Percentiles rank a stretch among this genome's conserved stretches.
These are phyloP conservation scores for Diaperis boleti DNA, from an alignment of 2,888 invertebrate species.

Conservation along the genomic window DNA sequence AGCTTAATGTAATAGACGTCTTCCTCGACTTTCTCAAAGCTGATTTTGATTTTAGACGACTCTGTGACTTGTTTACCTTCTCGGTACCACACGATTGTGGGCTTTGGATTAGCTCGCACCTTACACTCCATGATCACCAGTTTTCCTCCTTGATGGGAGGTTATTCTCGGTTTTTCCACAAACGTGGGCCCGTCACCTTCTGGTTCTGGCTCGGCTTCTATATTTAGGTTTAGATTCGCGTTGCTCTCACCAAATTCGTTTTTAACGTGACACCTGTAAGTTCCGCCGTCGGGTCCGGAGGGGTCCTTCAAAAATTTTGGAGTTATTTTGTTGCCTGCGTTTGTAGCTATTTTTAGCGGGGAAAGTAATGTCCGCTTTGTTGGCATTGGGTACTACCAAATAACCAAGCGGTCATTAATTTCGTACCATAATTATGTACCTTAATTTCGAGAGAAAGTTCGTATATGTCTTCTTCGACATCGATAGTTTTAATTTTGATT, in stretches of 20 bases:
- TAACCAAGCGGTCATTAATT: too few species aligned
- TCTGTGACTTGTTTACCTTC: conserved; percentile 84
- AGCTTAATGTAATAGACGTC: conserved; percentile 89
- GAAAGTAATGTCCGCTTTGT: too few species aligned
- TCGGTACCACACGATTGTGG: conserved; percentile 85
- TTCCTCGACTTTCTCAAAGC: conserved; percentile 78
- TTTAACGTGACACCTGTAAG: conserved; percentile 93
- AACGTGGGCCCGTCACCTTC: conserved; percentile 96
- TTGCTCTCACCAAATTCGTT: conserved; percentile 97
- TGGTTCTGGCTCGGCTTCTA: conserved; percentile 95
- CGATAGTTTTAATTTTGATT: conserved; percentile 82
- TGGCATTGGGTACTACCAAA: too few species aligned
- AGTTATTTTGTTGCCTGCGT: conserved; percentile 1
- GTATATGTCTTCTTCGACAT: conserved; percentile 86
- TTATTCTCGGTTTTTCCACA: conserved; percentile 89
- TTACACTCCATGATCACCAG: conserved; percentile 90
- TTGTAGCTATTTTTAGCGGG: too few species aligned
- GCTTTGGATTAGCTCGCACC: conserved; percentile 81
- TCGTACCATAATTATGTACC: conserved; percentile 69
- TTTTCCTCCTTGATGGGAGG: conserved; percentile 86
- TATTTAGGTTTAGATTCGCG: conserved; percentile 95
- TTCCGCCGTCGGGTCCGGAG: conserved; percentile 83
- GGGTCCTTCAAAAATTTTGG: conserved; percentile 74
- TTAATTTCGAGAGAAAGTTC: conserved; percentile 87
- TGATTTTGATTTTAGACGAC: conserved; percentile 84